Evolutionary conservation across 2,113 vertebrate species (phyloP).

Genomic region (Aleadryas rufinucha): DNA sequence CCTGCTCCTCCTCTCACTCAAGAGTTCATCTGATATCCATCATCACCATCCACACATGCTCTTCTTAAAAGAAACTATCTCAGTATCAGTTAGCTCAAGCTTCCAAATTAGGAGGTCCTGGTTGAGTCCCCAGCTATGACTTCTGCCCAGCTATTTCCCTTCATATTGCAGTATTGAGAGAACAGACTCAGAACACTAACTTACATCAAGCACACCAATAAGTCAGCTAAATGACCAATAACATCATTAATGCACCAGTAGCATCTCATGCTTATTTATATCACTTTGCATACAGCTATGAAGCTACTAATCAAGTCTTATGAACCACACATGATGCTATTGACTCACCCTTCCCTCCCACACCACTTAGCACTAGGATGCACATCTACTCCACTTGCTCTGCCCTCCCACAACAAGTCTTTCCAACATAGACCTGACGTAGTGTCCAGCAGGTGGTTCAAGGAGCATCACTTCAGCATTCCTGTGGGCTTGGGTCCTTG

Average conservation of each 20-base stretch:
- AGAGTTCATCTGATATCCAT: neutral
- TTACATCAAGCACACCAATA: neutral
- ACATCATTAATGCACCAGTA: neutral
- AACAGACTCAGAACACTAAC: neutral
- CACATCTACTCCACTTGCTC: neutral
- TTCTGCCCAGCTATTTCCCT: neutral
- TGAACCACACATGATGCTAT: fast-evolving
- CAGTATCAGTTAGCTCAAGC: neutral
- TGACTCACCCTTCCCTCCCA: neutral
- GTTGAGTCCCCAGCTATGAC: neutral
- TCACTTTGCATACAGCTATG: neutral
- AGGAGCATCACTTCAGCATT: neutral
- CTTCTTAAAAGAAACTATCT: neutral
- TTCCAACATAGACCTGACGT: neutral
- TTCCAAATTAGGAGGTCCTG: neutral
- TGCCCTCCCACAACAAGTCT: neutral
- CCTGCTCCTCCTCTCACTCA: neutral
- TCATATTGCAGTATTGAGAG: neutral
- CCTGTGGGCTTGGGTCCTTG: neutral
- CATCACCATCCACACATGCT: neutral
- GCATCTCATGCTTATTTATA: neutral
- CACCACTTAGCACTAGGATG: neutral
- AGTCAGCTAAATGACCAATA: neutral
- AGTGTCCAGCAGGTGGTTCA: neutral
- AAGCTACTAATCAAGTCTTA: neutral